Base-by-base conservation (phyloP, 2,888 invertebrate species). In the Brenthis daphne region DNA sequence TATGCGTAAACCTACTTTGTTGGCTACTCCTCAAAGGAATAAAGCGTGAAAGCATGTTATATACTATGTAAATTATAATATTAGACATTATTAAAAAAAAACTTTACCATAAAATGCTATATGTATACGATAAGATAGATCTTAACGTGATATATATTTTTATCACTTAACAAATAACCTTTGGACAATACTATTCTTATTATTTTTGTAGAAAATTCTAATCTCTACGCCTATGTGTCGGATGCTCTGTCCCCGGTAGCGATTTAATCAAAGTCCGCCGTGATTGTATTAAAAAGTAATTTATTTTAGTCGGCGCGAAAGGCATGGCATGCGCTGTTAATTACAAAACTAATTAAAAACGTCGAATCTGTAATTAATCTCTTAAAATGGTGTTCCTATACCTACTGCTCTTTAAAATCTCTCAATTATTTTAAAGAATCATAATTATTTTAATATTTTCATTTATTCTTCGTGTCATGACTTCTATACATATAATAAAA, bases 321-420 rank as follows among this genome's bases (percentile, higher is more conserved):
- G 83, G 81, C 83, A 80, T 76, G 82, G 84, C 85, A 83, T 83
- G 85, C 82, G 84, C 85, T 85, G 90, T 87, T 90, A 89, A 90
- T 90, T 90, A 89, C 87, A 79, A 85, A 90, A 90, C 89, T 90
- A 91, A 91, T 91, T 90, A 90, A 90, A 89, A 90, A 87, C 88
- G 89, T 89, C 89, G 89, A 90, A 88, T 87, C 83, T 77, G 85
- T 86, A 87, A 91, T 91, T 90, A 90, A 90, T 90, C 89, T 90
- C 82, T 80, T 72, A 58, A 70, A 67, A 67, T 69, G 61, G 58
- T 33, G 50, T 54, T 78, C 77, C 79, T 75, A 75, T 63, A 77
- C 29, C 29, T 29, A 29, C 64, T 63, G 64, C 67, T 68, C 66
- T 65, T 70, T 71, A 69, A 69, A 73, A 68, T 64, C 55, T 13